A percentile compares a stretch with the other conserved stretches of the same genome.
Evolutionary conservation across 2,113 vertebrate genomes (phyloP).

Genomic region (Tragelaphus scriptus): DNA sequence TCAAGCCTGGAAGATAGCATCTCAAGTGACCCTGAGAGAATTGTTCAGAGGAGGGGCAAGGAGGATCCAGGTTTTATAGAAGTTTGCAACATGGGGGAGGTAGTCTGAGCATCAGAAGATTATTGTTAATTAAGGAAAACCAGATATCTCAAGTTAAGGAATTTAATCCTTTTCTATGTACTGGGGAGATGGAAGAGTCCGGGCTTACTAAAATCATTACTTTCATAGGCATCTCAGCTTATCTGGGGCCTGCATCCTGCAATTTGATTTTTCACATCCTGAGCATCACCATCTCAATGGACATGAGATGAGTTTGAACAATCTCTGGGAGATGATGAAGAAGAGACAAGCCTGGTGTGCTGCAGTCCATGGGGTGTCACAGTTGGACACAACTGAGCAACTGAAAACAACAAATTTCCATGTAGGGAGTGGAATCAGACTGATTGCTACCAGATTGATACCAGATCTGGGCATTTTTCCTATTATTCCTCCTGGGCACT

Average conservation of each 20-base stretch:
- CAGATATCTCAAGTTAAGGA: not conserved
- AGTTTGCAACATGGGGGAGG: not conserved
- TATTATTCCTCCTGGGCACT: not conserved
- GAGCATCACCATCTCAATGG: not conserved
- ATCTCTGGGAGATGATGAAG: not conserved
- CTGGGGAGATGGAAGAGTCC: not conserved
- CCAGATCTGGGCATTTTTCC: not conserved
- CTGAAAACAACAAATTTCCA: not conserved
- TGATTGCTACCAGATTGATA: not conserved
- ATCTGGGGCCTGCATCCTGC: not conserved
- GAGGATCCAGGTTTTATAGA: not conserved
- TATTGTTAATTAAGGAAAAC: not conserved
- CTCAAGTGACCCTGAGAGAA: not conserved
- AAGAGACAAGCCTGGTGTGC: not conserved
- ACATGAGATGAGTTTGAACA: not conserved
- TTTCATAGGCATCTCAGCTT: not conserved
- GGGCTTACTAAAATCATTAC: not conserved
- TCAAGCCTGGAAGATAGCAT: not conserved
- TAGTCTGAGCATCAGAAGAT: not conserved
- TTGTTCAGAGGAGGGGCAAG: not conserved
- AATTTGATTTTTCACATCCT: not conserved
- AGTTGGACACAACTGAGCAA: not conserved
- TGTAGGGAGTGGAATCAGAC: not conserved
- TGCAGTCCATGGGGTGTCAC: not conserved
- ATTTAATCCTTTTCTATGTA: not conserved